Evolutionary conservation across 1,140 invertebrate genomes (phyloP).

Genomic region (Carcinoscorpius rotundicauda): DNA sequence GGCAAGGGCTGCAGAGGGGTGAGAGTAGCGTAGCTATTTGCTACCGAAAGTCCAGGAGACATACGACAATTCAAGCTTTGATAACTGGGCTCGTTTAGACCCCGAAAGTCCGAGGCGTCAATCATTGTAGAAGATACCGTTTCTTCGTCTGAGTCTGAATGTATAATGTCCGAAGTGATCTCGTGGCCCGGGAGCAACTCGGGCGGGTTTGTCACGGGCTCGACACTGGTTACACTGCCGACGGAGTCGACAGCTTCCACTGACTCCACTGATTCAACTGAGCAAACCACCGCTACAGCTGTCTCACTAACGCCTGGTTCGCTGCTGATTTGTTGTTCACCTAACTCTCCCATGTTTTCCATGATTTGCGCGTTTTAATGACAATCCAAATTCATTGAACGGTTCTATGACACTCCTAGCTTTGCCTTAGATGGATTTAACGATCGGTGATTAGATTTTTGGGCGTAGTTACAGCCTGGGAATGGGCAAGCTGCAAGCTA

Average conservation of each 20-base stretch:
- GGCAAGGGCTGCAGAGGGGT: constrained; percentile 66
- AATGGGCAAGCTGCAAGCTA: constrained; percentile 27
- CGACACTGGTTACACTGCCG: constrained; percentile 11
- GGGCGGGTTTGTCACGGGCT: constrained; percentile 11
- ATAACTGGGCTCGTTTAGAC: constrained; percentile 23
- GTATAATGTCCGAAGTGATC: constrained; percentile 18
- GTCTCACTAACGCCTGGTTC: constrained; percentile 8
- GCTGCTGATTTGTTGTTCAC: constrained; percentile 34
- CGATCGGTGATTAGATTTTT: constrained; percentile 13
- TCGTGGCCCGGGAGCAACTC: constrained; percentile 10
- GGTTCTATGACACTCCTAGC: constrained; percentile 7
- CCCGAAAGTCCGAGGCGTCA: constrained; percentile 27
- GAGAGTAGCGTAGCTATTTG: constrained; percentile 73
- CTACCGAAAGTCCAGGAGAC: constrained; percentile 26
- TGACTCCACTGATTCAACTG: constrained; percentile 17
- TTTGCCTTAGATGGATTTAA: constrained; percentile 5
- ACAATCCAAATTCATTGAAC: constrained; percentile 20
- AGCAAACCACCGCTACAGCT: background rate
- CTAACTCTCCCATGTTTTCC: constrained; percentile 38
- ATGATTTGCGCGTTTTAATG: constrained; percentile 24
- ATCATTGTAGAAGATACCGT: constrained; percentile 22
- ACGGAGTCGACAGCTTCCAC: constrained; percentile 11
- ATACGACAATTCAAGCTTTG: constrained; percentile 26
- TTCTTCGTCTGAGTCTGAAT: constrained; percentile 28
- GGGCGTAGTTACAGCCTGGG: constrained; percentile 29